phyloP scores from a whole-genome alignment of 2,113 vertebrate genomes.

The Campylomormyrus numenius region DNA sequence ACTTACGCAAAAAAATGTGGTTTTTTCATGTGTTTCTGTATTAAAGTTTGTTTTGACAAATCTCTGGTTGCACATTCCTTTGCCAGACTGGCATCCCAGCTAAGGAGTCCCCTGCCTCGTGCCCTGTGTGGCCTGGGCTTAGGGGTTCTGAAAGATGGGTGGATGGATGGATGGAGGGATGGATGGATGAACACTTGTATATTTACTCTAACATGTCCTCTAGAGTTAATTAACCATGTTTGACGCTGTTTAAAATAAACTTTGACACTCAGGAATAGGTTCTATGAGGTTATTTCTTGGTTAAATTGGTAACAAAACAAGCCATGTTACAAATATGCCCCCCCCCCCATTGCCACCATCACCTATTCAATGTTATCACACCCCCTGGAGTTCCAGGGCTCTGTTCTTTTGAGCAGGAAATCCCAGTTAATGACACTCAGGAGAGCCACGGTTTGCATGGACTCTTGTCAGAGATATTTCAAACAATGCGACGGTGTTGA shows the following conservation, averaged over 20 bases:
- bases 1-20: neutral
- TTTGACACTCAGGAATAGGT: neutral
- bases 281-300: constrained; percentile 20
- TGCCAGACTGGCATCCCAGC: neutral
- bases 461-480: constrained; percentile 35
- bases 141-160: neutral
- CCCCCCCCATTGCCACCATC: neutral
- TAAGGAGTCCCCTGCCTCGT: neutral
- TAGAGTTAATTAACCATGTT: neutral
- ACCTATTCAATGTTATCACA: constrained; percentile 28
- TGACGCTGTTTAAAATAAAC: neutral
- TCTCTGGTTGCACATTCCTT: neutral
- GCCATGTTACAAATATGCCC: constrained; percentile 1
- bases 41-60: neutral
- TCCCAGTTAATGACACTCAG: constrained; percentile 39
- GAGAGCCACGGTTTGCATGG: constrained; percentile 37
- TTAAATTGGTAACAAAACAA: constrained; percentile 21
- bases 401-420: constrained; percentile 41
- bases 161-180: neutral
- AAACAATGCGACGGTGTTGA: neutral
- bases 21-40: neutral
- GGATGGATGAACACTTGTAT: neutral
- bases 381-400: constrained; percentile 39
- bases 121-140: neutral
- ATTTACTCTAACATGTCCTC: neutral